These are phyloP conservation scores for Chiloscyllium plagiosum DNA, from an alignment of 2,113 vertebrate genomes.

Conservation along the genomic window DNA sequence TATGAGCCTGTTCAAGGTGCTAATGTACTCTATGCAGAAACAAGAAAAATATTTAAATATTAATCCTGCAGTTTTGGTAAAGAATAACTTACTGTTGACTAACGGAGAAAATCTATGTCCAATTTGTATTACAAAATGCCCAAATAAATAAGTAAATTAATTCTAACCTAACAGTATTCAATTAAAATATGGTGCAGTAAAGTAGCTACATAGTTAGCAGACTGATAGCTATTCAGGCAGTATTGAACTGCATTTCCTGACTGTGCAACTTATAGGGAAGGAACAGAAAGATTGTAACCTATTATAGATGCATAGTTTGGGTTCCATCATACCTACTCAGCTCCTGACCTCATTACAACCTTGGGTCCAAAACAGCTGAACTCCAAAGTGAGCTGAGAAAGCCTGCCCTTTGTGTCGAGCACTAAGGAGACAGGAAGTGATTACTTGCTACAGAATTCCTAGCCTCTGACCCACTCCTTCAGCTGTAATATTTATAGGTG, in stretches of 20 bases:
- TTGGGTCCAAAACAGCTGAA: no score
- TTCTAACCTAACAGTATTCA: background rate
- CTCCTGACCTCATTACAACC: no score
- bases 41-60: background rate
- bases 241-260: background rate
- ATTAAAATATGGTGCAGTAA: background rate
- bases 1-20: background rate
- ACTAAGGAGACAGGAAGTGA: no score
- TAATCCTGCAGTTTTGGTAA: background rate
- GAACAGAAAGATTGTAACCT: background rate
- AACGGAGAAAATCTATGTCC: background rate
- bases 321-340: no score
- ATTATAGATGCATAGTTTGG: background rate
- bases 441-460: no score
- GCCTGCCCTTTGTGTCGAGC: no score
- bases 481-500: no score
- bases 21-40: background rate
- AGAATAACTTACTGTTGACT: background rate
- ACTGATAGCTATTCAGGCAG: background rate
- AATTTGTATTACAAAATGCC: background rate
- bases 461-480: no score
- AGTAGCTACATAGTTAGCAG: background rate
- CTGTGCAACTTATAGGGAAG: background rate
- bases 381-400: no score
- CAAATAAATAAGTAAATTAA: background rate